phyloP scores from a whole-genome alignment of 2,888 invertebrate species.

The Cactoblastis cactorum region DNA sequence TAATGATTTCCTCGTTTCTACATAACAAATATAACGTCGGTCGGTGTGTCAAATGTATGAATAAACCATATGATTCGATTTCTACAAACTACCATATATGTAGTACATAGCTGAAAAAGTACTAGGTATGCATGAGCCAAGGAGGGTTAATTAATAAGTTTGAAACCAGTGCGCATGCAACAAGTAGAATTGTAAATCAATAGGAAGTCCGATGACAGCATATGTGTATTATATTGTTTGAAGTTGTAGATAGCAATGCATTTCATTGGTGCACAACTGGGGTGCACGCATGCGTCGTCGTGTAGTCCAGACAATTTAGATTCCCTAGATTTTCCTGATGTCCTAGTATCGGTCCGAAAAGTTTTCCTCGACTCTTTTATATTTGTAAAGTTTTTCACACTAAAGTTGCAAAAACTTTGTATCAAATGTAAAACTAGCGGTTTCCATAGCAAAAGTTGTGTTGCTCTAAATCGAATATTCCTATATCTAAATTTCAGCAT shows the following conservation, averaged over 20 bases:
- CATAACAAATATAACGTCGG: too few relatives aligned
- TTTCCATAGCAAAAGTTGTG: too few relatives aligned
- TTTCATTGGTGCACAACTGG: neutral
- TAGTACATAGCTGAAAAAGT: neutral
- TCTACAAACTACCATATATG: too few relatives aligned
- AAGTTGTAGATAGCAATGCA: neutral
- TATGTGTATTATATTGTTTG: neutral
- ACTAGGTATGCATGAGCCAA: neutral
- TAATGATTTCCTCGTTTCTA: too few relatives aligned
- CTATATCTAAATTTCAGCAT: too few relatives aligned
- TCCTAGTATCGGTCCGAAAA: neutral
- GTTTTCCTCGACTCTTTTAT: neutral
- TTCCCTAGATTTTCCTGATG: neutral
- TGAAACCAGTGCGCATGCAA: neutral
- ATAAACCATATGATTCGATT: too few relatives aligned
- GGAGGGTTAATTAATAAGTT: neutral
- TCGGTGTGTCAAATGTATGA: too few relatives aligned
- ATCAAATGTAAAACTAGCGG: too few relatives aligned
- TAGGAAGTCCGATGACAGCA: neutral
- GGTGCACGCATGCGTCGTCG: neutral
- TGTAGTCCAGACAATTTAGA: neutral
- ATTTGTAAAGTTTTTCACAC: neutral
- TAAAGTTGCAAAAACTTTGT: too few relatives aligned
- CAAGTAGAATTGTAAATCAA: neutral
- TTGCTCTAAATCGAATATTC: too few relatives aligned